phyloP scores from a whole-genome alignment of 2,888 invertebrate genomes.

The Troilus luridus region DNA sequence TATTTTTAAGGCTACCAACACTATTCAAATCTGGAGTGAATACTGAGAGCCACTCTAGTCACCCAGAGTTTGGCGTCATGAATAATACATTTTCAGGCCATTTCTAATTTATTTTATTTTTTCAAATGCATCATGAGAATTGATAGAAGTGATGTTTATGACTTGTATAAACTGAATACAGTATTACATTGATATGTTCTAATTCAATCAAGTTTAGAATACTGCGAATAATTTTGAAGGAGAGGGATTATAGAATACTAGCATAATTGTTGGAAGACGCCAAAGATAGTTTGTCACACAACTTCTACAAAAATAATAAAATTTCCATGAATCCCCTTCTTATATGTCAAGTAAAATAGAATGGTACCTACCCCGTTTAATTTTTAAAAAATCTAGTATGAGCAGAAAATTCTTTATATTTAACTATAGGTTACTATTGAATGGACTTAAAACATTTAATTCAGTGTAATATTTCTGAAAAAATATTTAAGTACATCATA shows the following conservation, averaged over 20 bases:
- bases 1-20: too few species aligned
- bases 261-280: neutral
- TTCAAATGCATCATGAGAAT: too few species aligned
- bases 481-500: too few species aligned
- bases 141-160: too few species aligned
- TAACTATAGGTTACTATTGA: neutral
- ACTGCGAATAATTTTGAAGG: neutral
- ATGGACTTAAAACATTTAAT: neutral
- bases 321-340: neutral
- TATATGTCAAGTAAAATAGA: neutral
- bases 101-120: too few species aligned
- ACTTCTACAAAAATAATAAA: neutral
- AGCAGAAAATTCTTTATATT: neutral
- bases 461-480: too few species aligned
- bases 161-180: too few species aligned
- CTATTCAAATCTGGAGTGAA: too few species aligned
- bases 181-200: neutral
- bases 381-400: neutral
- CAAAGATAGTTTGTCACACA: neutral
- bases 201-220: neutral
- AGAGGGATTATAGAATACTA: neutral
- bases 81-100: too few species aligned
- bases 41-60: too few species aligned
- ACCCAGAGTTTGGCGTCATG: too few species aligned
- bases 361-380: neutral